Evolutionary conservation across 1,140 invertebrate species (phyloP), one percentile per base, ranked within the genome.

Genomic region (Archivesica marissinica): DNA sequence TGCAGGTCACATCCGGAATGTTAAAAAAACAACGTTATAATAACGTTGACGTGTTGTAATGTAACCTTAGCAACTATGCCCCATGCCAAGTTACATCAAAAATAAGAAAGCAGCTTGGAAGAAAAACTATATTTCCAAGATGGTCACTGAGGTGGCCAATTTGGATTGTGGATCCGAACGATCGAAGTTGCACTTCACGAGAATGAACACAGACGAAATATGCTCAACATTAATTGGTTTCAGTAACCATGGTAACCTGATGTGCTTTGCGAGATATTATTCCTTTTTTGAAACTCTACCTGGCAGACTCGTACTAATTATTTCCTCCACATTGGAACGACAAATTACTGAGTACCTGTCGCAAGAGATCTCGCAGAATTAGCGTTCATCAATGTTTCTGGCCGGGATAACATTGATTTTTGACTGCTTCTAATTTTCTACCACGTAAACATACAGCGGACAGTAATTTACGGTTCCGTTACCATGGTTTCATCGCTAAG

Each of bases 401-500:
- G 41, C 68, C 41, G 41, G 68, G 68, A 72, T 72, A 41, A 72
- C 68, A 72, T 72, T 72, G 68, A 72, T 72, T 72, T 72, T 72
- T 72, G 68, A 72, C 68, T 72, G 68, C 41, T 44, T 50, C 68
- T 64, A 47, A 47, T 72, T 72, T 68, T 68, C 50, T 72, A 72
- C 41, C 41, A 72, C 68, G 41, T 72, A 72, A 72, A 72, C 68
- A 72, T 72, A 33, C 23, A 17, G 56, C 35, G 77, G 77, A 79
- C 77, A 61, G 52, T 79, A 66, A 79, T 79, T 79, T 79, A 41
- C 56, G 11, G 56, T 79, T 79, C 41, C 38, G 77, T 79, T 79
- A 23, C 77, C 77, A 79, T 79, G 77, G 77, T 66, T 59, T 64
- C 56, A 25, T 50, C 33, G 41, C 64, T 35, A 44, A 78, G 75